Evolutionary conservation across 2,113 vertebrate genomes (phyloP).

Genomic region (Trematomus loennbergii): DNA sequence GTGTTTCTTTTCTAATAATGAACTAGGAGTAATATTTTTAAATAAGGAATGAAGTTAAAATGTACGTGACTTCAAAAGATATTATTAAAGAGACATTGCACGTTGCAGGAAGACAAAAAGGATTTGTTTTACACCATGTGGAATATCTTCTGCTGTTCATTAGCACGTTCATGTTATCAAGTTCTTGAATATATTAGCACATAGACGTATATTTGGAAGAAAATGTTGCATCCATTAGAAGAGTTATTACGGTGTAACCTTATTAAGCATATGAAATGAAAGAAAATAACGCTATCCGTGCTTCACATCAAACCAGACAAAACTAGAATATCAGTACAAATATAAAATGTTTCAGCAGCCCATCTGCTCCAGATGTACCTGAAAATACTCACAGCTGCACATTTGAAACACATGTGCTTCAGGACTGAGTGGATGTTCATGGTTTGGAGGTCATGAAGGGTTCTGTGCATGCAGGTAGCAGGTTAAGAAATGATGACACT

Average conservation of each 20-base stretch:
- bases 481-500: slow-evolving; percentile 84
- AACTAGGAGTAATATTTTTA: too few species aligned
- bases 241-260: background rate
- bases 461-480: slow-evolving; percentile 69
- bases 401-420: background rate
- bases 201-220: too few species aligned
- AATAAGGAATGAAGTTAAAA: too few species aligned
- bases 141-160: background rate
- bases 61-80: too few species aligned
- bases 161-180: background rate
- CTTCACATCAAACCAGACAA: background rate
- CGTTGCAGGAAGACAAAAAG: too few species aligned
- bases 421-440: slow-evolving; percentile 12
- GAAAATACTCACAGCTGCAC: background rate
- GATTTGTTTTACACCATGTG: background rate
- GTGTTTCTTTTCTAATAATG: too few species aligned
- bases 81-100: too few species aligned
- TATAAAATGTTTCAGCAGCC: background rate
- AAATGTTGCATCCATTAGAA: background rate
- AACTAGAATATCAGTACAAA: too few species aligned
- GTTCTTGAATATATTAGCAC: background rate
- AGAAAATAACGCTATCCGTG: background rate
- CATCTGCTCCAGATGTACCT: background rate
- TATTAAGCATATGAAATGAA: background rate
- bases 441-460: slow-evolving; percentile 58